Conservation (phyloP, 1,140 invertebrate species). For the Ostrea denselamellosa region DNA sequence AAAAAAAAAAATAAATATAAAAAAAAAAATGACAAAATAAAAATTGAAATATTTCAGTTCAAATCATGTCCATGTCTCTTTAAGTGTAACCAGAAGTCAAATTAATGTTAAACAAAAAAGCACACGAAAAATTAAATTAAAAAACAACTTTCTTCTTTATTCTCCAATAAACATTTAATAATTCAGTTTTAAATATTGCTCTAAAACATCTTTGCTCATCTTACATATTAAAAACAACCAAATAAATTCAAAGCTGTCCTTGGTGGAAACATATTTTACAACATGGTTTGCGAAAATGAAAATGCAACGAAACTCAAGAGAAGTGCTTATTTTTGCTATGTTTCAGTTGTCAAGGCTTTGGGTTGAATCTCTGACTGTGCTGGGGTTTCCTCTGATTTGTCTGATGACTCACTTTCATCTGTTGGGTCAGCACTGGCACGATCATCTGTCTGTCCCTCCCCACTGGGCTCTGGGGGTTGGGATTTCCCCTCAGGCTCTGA, state of each 20-base stretch:
- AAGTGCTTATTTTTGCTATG: background rate
- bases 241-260: background rate
- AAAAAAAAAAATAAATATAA: too few species aligned
- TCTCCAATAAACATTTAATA: background rate
- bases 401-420: constrained; percentile 40
- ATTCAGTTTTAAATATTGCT: constrained; percentile 21
- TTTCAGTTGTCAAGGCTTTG: background rate
- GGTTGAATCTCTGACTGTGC: background rate
- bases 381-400: constrained; percentile 36
- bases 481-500: background rate
- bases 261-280: background rate
- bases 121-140: background rate
- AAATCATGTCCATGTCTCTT: too few species aligned
- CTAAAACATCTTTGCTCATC: constrained; percentile 19
- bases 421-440: background rate
- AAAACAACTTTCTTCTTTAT: constrained; percentile 27
- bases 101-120: background rate
- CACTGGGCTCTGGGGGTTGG: background rate
- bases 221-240: background rate
- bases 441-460: background rate
- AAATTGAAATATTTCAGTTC: too few species aligned
- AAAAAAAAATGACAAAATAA: too few species aligned
- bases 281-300: background rate
- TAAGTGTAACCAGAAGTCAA: too few species aligned
- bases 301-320: background rate